Evolutionary conservation across 1,140 invertebrate genomes (phyloP), one percentile per base, ranked within the genome.

Genomic region (Homalodisca vitripennis): DNA sequence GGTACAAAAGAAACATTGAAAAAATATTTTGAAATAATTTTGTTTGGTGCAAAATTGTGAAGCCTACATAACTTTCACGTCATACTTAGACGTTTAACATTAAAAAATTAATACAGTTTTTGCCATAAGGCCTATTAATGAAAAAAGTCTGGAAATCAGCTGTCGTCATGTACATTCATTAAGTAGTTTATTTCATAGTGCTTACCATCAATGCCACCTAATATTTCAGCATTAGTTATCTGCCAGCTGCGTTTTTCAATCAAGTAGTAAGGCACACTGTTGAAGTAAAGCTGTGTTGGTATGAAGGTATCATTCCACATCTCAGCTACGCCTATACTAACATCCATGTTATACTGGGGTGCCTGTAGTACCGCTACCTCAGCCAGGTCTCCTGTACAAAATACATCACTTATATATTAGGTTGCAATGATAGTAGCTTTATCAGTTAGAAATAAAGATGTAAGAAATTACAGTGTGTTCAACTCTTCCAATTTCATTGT

Each of bases 211-310:
- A 73, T 62, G 0, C 66, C 64, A 0, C 70, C 72, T 0, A 73
- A 31, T 14, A 73, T 46, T 60, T 73, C 70, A 30, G 72, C 67
- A 48, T 71, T 66, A 1, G 72, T 71, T 20, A 47, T 68, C 41
- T 73, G 70, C 80, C 84, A 87, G 66, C 82, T 77, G 3, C 32
- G 51, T 10, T 67, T 66, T 3, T 24, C 27, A 24, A 73, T 46
- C 2, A 46, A 41, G 12, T 17, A 22, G n/a, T 65, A 55, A 24
- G 66, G 47, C 20, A 55, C 51, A 1, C 29, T 32, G 20, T 41
- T 66, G 13, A 71, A 26, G 41, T 71, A 73, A 30, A 66, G 68
- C 3, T 51, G 27, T 12, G 66, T 76, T 14, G 72, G 72, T n/a
- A 73, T 20, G 10, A 14, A n/a, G n/a, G 47, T 66, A 34, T 73